A percentile compares a stretch with the other conserved stretches of the same genome.
Conservation (phyloP, 2,888 invertebrate genomes). For the Lepidonotus clava region DNA sequence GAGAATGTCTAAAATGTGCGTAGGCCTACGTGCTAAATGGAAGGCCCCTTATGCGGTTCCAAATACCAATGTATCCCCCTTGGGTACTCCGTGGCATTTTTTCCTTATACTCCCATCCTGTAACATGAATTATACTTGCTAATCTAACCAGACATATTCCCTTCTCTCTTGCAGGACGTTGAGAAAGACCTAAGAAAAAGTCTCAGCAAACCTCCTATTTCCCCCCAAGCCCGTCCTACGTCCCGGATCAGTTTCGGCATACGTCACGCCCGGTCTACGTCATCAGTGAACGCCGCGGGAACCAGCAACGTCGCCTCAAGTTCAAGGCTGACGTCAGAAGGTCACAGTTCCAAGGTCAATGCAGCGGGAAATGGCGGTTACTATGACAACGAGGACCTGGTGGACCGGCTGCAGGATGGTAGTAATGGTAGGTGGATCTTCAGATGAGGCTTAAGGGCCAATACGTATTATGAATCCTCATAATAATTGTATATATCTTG, state of each 20-base stretch:
- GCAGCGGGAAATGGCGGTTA: not conserved
- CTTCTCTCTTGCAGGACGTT: not conserved
- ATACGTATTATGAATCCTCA: too few species aligned
- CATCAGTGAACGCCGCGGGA: not conserved
- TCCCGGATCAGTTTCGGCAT: not conserved
- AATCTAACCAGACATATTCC: too few species aligned
- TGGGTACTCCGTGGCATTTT: too few species aligned
- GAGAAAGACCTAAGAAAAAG: slow-evolving; percentile 6
- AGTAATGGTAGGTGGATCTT: slow-evolving; percentile 22
- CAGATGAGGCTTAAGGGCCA: too few species aligned
- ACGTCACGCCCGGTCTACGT: not conserved
- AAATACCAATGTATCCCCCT: too few species aligned
- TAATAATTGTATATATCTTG: too few species aligned
- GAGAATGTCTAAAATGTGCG: too few species aligned
- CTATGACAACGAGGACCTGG: not conserved
- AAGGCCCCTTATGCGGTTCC: too few species aligned
- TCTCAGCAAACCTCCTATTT: slow-evolving; percentile 14
- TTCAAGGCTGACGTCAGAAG: slow-evolving; percentile 38
- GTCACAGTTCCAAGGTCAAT: not conserved
- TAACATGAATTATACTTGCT: too few species aligned
- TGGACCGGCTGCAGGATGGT: not conserved
- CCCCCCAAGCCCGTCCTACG: not conserved
- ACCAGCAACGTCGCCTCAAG: slow-evolving; percentile 1
- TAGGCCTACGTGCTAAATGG: too few species aligned
- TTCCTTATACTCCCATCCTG: too few species aligned